Base-by-base conservation (phyloP, 2,888 invertebrate species). In the Agrochola circellaris region DNA sequence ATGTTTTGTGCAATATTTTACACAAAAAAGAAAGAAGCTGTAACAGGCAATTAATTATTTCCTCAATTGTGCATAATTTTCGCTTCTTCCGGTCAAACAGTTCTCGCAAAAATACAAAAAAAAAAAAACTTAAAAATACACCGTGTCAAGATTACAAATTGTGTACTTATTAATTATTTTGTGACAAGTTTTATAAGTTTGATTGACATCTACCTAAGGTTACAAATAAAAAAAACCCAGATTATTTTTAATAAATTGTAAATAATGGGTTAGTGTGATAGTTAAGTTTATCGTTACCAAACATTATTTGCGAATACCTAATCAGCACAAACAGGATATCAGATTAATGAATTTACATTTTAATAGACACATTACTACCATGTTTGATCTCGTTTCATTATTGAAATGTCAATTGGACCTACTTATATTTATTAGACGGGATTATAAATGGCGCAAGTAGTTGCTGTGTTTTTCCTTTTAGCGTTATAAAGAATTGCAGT, bases 301-400 rank as follows among this genome's bases (percentile, higher is more conserved):
- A 58, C 56, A 54, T 11, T 62, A 11, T 51, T 17, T 71, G 38
- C 58, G n/a, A 68, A 74, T 75, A n/a, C n/a, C n/a, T n/a, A 79
- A 81, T 76, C 30, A 65, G 42, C 23, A 60, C 68, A 20, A 81
- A 77, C 76, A 73, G 75, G 75, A 81, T 78, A 70, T 60, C 45
- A 26, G 23, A 72, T 51, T 72, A 45, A 86, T 82, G 71, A 61
- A 86, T 85, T 85, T 54, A 78, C 30, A 76, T 78, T 73, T 54
- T 66, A 82, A 85, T 80, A 60, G 15, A 74, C 23, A 72, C 42
- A 20, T 75, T 67, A 13, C 58, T 23, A 54, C n/a, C 54, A 48
- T 51, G 45, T 60, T 58, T 45, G 71, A 68, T 68, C 34, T 74
- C 20, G 60, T 64, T 71, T 60, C 23, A 38, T 48, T 68, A 79